Evolutionary conservation across 92 coral and sea anemone species (phyloP).

Genomic region (Ricordea florida): DNA sequence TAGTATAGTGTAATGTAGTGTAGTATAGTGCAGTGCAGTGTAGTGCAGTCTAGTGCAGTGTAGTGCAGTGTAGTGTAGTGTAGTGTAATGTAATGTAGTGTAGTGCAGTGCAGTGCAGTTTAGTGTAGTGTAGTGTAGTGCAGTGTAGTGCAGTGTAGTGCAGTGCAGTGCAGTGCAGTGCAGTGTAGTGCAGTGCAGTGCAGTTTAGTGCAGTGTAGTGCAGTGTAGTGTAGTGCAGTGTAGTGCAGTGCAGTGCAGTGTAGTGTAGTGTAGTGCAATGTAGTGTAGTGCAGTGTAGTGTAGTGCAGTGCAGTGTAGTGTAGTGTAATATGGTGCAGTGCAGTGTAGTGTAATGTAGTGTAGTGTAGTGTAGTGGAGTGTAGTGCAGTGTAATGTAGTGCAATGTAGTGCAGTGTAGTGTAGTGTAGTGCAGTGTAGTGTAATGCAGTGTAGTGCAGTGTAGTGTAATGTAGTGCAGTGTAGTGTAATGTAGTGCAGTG

Average conservation of each 20-base stretch:
- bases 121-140: neutral
- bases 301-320: neutral
- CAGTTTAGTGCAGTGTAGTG: neutral
- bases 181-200: neutral
- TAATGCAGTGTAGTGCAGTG: too few species aligned
- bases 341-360: neutral
- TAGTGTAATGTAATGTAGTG: neutral
- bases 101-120: neutral
- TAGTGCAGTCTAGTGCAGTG: neutral
- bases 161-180: neutral
- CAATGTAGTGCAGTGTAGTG: too few species aligned
- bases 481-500: too few species aligned
- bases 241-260: too few species aligned
- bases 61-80: conserved; percentile 2
- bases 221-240: too few species aligned
- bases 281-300: too few species aligned
- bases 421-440: too few species aligned
- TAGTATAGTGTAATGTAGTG: neutral
- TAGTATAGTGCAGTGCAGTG: neutral
- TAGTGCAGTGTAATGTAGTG: too few species aligned
- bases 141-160: neutral
- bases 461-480: too few species aligned
- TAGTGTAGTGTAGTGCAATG: too few species aligned
- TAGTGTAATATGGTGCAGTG: neutral
- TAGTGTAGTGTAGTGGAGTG: neutral